Percentiles rank a stretch among this genome's conserved stretches.
Conservation (phyloP, 2,888 invertebrate genomes). For the Heliothis peltigera region DNA sequence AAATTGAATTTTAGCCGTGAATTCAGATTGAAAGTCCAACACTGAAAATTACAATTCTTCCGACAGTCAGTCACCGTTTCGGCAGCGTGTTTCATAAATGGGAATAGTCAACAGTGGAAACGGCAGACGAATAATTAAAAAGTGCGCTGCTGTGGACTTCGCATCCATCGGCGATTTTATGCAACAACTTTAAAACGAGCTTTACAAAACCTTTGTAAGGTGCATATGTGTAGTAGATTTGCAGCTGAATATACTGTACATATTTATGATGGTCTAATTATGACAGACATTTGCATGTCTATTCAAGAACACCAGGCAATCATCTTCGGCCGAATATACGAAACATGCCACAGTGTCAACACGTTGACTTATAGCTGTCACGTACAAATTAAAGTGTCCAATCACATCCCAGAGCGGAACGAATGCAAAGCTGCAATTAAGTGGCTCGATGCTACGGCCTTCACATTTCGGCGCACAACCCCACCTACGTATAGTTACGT, state of each 20-base stretch:
- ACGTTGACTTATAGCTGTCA: slow-evolving; percentile 39
- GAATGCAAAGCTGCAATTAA: slow-evolving; percentile 58
- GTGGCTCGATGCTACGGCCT: slow-evolving; percentile 55
- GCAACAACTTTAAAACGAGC: slow-evolving; percentile 12
- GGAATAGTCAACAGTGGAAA: slow-evolving; percentile 44
- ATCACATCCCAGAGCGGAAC: slow-evolving; percentile 46
- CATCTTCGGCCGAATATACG: slow-evolving; percentile 8
- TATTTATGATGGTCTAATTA: slow-evolving; percentile 2
- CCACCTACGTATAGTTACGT: slow-evolving; percentile 33
- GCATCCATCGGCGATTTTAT: slow-evolving; percentile 11
- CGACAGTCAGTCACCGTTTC: slow-evolving; percentile 21
- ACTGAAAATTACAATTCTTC: slow-evolving; percentile 41
- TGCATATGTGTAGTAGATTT: not conserved
- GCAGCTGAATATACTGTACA: not conserved
- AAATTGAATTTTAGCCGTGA: slow-evolving; percentile 46
- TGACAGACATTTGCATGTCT: slow-evolving; percentile 3
- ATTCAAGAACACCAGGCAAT: slow-evolving; percentile 6
- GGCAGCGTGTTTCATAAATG: slow-evolving; percentile 46
- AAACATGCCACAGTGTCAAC: slow-evolving; percentile 18
- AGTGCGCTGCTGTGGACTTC: slow-evolving; percentile 16
- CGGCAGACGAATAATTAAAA: slow-evolving; percentile 52
- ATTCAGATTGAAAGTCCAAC: slow-evolving; percentile 33
- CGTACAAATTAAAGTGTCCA: slow-evolving; percentile 62
- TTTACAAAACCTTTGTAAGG: slow-evolving; percentile 5
- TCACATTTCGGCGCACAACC: slow-evolving; percentile 41